Evolutionary conservation across 2,888 invertebrate genomes (phyloP).

Genomic region (Ophion slaviceki): DNA sequence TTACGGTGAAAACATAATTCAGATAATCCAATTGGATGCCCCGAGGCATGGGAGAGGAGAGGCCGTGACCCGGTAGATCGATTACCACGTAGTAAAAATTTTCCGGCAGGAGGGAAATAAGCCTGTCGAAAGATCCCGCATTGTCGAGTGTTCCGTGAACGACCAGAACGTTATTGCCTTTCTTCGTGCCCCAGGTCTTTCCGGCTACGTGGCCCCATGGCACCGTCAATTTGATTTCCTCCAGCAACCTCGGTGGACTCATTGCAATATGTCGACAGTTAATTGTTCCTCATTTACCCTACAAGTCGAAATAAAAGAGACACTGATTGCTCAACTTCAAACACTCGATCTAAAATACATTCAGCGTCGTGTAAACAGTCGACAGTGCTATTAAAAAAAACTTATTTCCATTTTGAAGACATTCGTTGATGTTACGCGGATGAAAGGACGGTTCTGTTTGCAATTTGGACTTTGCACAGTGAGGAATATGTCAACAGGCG

Average conservation of each 20-base stretch:
- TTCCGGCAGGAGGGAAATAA: slow-evolving; percentile 80
- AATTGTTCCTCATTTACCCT: slow-evolving; percentile 13
- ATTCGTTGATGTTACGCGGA: too few relatives aligned
- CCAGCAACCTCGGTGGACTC: slow-evolving; percentile 24
- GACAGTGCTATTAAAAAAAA: neutral
- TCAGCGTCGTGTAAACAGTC: neutral
- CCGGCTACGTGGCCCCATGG: slow-evolving; percentile 87
- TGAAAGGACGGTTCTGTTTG: neutral
- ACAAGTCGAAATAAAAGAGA: slow-evolving; percentile 20
- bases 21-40: slow-evolving; percentile 80
- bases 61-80: slow-evolving; percentile 84
- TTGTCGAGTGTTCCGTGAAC: slow-evolving; percentile 83
- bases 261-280: slow-evolving; percentile 46
- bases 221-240: slow-evolving; percentile 83
- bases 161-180: slow-evolving; percentile 73
- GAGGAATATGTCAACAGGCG: neutral
- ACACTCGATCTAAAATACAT: neutral
- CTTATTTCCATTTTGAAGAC: neutral
- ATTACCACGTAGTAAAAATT: slow-evolving; percentile 81
- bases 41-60: slow-evolving; percentile 81
- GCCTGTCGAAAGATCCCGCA: slow-evolving; percentile 82
- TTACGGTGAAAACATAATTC: slow-evolving; percentile 77
- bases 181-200: slow-evolving; percentile 80
- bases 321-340: neutral
- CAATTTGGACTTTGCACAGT: neutral